A percentile compares a stretch with the other conserved stretches of the same genome.
phyloP scores from a whole-genome alignment of 1,140 invertebrate species.

The Calosoma granatense region DNA sequence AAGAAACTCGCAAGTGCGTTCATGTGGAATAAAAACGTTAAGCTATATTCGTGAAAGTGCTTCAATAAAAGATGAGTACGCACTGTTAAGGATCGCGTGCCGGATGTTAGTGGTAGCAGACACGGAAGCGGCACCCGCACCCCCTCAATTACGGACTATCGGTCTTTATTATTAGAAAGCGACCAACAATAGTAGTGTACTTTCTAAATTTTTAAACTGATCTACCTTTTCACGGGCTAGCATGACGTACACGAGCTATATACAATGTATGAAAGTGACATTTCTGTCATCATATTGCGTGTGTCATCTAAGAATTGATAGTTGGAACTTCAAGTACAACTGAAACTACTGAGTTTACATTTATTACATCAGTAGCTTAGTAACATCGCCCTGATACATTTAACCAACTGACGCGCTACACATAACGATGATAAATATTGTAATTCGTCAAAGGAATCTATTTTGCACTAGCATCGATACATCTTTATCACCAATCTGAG shows the following conservation, averaged over 20 bases:
- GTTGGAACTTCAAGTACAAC: no score
- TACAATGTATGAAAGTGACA: no score
- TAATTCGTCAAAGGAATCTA: neutral
- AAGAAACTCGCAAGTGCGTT: no score
- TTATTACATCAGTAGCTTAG: no score
- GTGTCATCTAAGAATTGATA: no score
- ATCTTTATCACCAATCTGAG: neutral
- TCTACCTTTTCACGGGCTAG: no score
- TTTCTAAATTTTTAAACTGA: neutral
- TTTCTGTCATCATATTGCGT: neutral
- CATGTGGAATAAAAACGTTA: neutral
- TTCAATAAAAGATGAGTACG: constrained; percentile 2
- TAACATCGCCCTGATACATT: neutral
- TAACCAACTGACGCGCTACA: neutral
- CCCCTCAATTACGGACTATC: neutral
- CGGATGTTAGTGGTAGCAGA: neutral
- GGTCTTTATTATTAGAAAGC: constrained; percentile 1
- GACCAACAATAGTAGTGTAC: neutral
- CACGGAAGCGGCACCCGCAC: neutral
- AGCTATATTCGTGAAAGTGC: neutral
- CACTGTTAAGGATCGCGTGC: neutral
- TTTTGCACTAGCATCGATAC: neutral
- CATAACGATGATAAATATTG: neutral
- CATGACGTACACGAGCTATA: no score
- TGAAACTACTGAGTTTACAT: no score